A percentile compares a stretch with the other conserved stretches of the same genome.
These are phyloP conservation scores for Myzus persicae DNA, from an alignment of 1,140 invertebrate genomes.

Conservation along the genomic window DNA sequence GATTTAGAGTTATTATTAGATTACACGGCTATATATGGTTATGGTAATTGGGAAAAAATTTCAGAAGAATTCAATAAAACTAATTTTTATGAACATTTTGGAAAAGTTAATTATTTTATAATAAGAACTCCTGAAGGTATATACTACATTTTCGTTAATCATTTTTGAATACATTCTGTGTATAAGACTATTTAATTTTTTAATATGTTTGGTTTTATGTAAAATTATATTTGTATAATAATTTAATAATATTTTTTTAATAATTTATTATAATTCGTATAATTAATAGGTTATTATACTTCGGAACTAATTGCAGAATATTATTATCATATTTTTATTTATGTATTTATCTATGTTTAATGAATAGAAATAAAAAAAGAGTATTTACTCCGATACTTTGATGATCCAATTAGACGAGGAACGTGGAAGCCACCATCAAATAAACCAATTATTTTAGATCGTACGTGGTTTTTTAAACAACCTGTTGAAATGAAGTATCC, in stretches of 20 bases:
- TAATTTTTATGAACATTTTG: slow-evolving; percentile 12
- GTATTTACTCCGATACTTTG: slow-evolving; percentile 1
- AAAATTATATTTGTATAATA: too few relatives aligned
- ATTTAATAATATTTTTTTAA: too few relatives aligned
- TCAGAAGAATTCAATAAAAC: slow-evolving; percentile 35
- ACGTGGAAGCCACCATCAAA: background rate
- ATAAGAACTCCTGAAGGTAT: slow-evolving; percentile 37
- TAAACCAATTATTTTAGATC: background rate
- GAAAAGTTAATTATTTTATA: slow-evolving; percentile 6
- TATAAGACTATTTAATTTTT: background rate
- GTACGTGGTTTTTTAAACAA: slow-evolving; percentile 9
- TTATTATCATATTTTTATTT: background rate
- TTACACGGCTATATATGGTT: slow-evolving; percentile 33
- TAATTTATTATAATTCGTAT: too few relatives aligned
- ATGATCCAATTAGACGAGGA: slow-evolving; percentile 13
- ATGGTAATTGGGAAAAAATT: slow-evolving; percentile 46
- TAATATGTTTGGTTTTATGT: background rate
- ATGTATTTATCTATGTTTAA: background rate
- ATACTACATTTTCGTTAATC: background rate
- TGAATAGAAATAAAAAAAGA: slow-evolving; percentile 20
- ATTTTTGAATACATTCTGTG: background rate
- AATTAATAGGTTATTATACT: too few relatives aligned
- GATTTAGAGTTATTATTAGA: slow-evolving; percentile 31
- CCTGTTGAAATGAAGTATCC: background rate
- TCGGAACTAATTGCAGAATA: background rate